Evolutionary conservation across 2,888 invertebrate species (phyloP), one percentile per base, ranked within the genome.

Genomic region (Perizoma flavofasciatum): DNA sequence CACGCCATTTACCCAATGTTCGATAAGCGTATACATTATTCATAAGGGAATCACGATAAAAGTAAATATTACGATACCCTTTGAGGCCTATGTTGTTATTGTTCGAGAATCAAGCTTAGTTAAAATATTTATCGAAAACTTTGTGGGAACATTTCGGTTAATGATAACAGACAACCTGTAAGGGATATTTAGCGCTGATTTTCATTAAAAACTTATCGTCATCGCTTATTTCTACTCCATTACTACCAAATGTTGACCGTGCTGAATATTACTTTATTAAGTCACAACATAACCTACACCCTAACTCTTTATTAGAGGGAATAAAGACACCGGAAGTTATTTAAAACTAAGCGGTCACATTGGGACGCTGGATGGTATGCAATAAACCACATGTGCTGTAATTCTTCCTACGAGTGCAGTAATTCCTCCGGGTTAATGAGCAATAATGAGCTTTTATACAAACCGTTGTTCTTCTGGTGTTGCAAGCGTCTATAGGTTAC

Each of bases 21-120:
- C 74, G 74, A 71, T 70, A 73, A 72, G 68, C 69, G 69, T 67
- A 82, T 85, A 80, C 79, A 85, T 83, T 82, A 86, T 85, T 85
- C 85, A 85, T 85, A 79, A 81, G 75, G 75, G 80, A 77, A 82
- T 79, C 79, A 73, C 75, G 79, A 79, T 81, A 79, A 58, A 73
- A 75, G 75, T 78, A 76, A 79, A 78, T 82, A 82, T 77, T 74
- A 72, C 70, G 67, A 71, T 74, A 80, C 74, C 75, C 73, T 78
- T 79, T 79, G 51, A 56, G 55, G 64, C 57, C 51, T 58, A 49
- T 57, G 54, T 65, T 65, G 63, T 65, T 65, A 53, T 67, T 64
- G 52, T 59, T 63, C 41, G 64, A 59, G 57, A 65, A 67, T 67
- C 59, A 58, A 58, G 57, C 59, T 61, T 65, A 61, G 54, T 58